Conservation (phyloP, 2,113 vertebrate species). For the Meles meles region DNA sequence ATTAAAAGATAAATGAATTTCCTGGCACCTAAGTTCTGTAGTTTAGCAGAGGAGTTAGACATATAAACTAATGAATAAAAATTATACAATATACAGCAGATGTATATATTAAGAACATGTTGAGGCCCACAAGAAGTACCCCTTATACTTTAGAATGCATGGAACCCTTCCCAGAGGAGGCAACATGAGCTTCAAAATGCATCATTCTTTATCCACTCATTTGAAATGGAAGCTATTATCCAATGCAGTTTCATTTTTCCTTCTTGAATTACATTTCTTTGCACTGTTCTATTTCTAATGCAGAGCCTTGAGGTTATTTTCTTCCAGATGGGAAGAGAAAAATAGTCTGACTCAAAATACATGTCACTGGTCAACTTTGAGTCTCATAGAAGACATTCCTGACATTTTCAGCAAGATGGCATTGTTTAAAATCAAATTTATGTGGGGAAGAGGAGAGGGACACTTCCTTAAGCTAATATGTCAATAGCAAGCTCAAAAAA, state of each 20-base stretch:
- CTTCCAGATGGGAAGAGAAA: background rate
- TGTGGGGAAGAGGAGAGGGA: background rate
- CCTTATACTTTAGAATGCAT: background rate
- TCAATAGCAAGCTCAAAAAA: background rate
- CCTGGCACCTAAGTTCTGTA: background rate
- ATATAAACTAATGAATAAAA: background rate
- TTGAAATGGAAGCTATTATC: background rate
- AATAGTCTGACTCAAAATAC: background rate
- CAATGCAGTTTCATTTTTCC: background rate
- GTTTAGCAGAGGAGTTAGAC: background rate
- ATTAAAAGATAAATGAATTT: background rate
- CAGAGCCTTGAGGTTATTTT: background rate
- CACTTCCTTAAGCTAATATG: background rate
- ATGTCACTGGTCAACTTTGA: background rate
- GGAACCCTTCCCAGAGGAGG: background rate
- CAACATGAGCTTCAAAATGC: background rate
- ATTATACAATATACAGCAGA: background rate
- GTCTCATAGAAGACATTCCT: background rate
- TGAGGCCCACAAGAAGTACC: background rate
- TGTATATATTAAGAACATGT: rapidly evolving
- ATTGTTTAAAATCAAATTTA: background rate
- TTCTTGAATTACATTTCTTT: background rate
- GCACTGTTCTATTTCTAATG: background rate
- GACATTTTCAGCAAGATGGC: background rate
- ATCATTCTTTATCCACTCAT: background rate